Conservation (phyloP, 2,888 invertebrate species). For the Saturnia pavonia region DNA sequence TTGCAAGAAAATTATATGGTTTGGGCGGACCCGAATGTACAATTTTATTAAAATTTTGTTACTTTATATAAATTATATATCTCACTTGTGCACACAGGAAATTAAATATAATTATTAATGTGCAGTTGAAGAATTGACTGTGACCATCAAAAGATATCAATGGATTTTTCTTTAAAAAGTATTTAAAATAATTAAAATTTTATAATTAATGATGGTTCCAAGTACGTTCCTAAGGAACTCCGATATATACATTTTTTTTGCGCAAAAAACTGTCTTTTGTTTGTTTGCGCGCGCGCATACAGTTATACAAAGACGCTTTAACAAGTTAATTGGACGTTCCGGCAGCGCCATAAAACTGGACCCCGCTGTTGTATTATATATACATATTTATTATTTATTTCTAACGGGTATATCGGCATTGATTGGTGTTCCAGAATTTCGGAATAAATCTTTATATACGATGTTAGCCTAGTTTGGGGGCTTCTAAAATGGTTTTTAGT, state of each 20-base stretch:
- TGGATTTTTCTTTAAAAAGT: background rate
- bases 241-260: background rate
- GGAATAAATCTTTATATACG: background rate
- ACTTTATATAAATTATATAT: too few relatives aligned
- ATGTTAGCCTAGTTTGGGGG: background rate
- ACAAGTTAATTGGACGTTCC: constrained; percentile 19
- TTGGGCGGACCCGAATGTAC: too few relatives aligned
- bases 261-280: constrained; percentile 22
- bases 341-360: constrained; percentile 13
- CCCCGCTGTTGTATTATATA: constrained; percentile 9
- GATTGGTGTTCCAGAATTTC: constrained; percentile 3
- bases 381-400: constrained; percentile 15
- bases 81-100: too few relatives aligned
- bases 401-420: constrained; percentile 4
- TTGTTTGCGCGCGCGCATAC: constrained; percentile 29
- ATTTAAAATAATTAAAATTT: background rate
- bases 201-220: background rate
- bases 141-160: too few relatives aligned
- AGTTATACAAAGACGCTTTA: constrained; percentile 30
- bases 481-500: background rate
- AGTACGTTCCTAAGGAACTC: background rate
- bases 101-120: too few relatives aligned
- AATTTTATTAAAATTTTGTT: too few relatives aligned
- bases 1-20: too few relatives aligned
- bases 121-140: too few relatives aligned